Conservation (phyloP, 23 tunicate genomes). For the Botrylloides violaceus region DNA sequence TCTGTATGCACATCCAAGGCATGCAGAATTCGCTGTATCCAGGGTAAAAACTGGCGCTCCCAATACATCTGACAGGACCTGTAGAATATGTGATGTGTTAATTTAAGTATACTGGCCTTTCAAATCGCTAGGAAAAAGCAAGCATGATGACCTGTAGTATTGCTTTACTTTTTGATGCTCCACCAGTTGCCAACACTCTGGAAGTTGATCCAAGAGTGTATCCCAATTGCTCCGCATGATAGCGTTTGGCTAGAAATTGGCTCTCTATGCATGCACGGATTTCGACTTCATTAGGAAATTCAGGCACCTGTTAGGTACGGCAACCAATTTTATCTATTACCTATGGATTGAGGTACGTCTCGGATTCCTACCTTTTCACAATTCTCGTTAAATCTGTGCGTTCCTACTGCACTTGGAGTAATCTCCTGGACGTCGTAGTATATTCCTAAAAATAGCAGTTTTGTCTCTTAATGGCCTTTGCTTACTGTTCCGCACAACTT, state of each 20-base stretch:
- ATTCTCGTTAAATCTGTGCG: constrained; percentile 38
- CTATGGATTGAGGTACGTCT: constrained; percentile 13
- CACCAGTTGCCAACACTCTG: constrained; percentile 82
- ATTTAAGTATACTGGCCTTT: neutral
- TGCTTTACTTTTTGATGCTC: constrained; percentile 64
- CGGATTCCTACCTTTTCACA: constrained; percentile 22
- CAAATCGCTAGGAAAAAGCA: neutral
- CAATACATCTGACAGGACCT: constrained; percentile 80
- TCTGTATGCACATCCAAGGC: constrained; percentile 81
- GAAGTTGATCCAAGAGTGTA: constrained; percentile 36
- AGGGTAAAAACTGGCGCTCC: constrained; percentile 68
- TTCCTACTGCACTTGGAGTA: constrained; percentile 55
- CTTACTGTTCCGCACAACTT: too few relatives aligned
- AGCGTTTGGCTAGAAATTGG: constrained; percentile 79
- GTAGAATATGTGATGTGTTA: too few relatives aligned
- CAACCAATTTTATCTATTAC: too few relatives aligned
- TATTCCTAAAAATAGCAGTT: constrained; percentile 33
- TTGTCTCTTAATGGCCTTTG: too few relatives aligned
- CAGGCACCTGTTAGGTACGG: constrained; percentile 34
- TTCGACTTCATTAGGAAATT: constrained; percentile 39
- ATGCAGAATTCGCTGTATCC: constrained; percentile 82
- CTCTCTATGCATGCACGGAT: constrained; percentile 70
- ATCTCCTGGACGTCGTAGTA: constrained; percentile 85
- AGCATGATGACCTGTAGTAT: constrained; percentile 51
- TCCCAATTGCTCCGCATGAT: constrained; percentile 73